Evolutionary conservation across 2,797 vertebrate species (phyloP), one percentile per base, ranked within the genome.

Genomic region (Dallia pectoralis): DNA sequence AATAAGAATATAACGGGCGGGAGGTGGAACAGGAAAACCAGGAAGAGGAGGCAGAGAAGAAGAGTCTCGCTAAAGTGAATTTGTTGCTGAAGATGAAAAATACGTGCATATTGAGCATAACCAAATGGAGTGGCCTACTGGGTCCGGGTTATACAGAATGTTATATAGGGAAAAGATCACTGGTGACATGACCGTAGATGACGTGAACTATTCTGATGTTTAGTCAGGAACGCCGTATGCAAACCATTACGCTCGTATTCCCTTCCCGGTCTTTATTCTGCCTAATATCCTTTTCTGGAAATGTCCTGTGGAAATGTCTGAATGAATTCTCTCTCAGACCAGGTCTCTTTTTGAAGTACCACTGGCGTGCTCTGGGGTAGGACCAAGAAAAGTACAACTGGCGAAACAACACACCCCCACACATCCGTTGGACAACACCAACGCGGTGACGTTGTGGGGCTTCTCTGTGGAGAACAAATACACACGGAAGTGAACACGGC

Each of bases 311-410:
- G 77, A 82, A 82, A 83, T 77, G 63, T 83, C 85, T 73, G 79
- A 70, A 27, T 68, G 40, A 79, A 56, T 59, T 70, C 51, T 40
- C 25, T 11, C 51, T 36, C 2, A 1, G 19, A 36, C 14, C 12
- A 18, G 15, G 14, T 36, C 40, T 67, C 51, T 67, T n/a, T 67
- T 48, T 48, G 11, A 32, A 68, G 64, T 29, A 62, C 73, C 73
- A 51, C n/a, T 64, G 9, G 30, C 27, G 53, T 74, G 15, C 77
- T 81, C 83, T 79, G 53, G 51, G 80, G 81, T 77, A 75, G 80
- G 72, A 81, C 59, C 75, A 81, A 86, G 83, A 88, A 86, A 86
- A 87, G 85, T 79, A 85, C 76, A 88, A 88, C 89, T 86, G 87
- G 85, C 82, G 78, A 66, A 85, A 88, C 86, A 89, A 88, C 83